Evolutionary conservation across 2,797 vertebrate species (phyloP).

Genomic region (Gymnopithys bicolor): DNA sequence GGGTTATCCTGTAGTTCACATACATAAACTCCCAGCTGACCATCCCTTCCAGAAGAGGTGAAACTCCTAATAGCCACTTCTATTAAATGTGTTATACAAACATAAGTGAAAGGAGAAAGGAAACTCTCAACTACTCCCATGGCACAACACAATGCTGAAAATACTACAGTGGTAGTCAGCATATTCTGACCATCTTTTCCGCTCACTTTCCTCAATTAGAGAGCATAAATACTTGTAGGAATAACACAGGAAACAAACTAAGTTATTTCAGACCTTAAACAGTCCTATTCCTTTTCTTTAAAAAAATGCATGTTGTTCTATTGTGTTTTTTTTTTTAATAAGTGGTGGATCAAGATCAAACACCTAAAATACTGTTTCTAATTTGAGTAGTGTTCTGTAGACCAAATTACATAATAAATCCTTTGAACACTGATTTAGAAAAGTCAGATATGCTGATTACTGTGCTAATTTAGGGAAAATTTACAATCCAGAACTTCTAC

Average conservation of each 20-base stretch:
- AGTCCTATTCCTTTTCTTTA: neutral
- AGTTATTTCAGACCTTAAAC: constrained; percentile 11
- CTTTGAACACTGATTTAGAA: neutral
- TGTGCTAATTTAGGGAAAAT: neutral
- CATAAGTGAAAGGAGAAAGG: neutral
- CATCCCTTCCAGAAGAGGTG: neutral
- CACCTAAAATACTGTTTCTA: constrained; percentile 31
- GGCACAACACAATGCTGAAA: neutral
- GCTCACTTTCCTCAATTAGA: neutral
- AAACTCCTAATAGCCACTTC: neutral
- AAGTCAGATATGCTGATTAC: constrained; percentile 27
- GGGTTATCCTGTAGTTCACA: neutral
- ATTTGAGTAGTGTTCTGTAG: neutral
- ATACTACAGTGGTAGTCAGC: neutral
- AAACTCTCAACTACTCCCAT: neutral
- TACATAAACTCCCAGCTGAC: neutral
- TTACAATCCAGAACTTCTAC: neutral
- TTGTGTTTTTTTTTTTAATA: neutral
- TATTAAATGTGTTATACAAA: neutral
- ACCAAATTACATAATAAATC: neutral
- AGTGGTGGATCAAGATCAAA: constrained; percentile 11
- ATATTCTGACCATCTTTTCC: neutral
- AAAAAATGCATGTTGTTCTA: neutral
- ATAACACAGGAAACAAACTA: neutral
- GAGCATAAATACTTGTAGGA: neutral